Conservation (phyloP, 2,888 invertebrate species). For the Lymantria monacha region DNA sequence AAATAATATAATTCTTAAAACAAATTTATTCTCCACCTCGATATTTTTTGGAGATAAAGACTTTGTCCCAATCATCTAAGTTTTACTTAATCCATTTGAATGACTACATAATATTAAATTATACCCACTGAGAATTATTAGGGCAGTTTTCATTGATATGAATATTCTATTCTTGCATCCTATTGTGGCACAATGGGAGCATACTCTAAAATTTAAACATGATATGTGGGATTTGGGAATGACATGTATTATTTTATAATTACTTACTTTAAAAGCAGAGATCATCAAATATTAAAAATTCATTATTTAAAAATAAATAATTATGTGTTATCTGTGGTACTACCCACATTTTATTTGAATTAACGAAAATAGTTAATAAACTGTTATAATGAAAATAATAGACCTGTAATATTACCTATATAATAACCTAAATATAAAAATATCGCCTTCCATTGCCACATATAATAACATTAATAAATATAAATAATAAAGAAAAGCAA, state of each 20-base stretch:
- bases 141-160: constrained; percentile 21
- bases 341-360: neutral
- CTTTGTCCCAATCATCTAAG: too few relatives aligned
- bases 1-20: too few relatives aligned
- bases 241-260: constrained; percentile 51
- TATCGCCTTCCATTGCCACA: too few relatives aligned
- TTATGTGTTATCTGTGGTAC: neutral
- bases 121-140: too few relatives aligned
- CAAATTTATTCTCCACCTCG: too few relatives aligned
- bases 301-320: constrained; percentile 10
- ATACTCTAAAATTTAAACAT: constrained; percentile 35
- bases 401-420: neutral
- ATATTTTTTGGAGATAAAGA: too few relatives aligned
- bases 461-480: too few relatives aligned
- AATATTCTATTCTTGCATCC: constrained; percentile 38
- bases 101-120: too few relatives aligned
- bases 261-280: constrained; percentile 32
- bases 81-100: too few relatives aligned
- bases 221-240: constrained; percentile 64
- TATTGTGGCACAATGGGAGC: constrained; percentile 59
- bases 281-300: constrained; percentile 16
- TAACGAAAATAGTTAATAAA: constrained; percentile 18
- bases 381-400: constrained; percentile 23
- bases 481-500: too few relatives aligned
- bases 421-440: too few relatives aligned